These are phyloP conservation scores for Drosophila eugracilis DNA, from an alignment of 1,140 invertebrate species.

Conservation along the genomic window DNA sequence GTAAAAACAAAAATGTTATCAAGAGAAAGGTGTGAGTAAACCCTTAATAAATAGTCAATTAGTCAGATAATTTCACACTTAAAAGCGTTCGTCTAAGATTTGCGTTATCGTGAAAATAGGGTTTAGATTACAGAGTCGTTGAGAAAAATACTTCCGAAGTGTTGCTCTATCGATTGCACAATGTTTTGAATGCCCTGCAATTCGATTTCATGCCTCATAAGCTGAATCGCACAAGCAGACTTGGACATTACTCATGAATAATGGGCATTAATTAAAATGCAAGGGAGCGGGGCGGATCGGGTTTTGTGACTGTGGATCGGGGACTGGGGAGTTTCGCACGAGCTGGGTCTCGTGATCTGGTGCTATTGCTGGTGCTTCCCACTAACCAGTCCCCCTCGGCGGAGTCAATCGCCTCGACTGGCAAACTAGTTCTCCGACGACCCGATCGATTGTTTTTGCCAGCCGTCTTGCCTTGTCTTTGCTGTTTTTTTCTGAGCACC, in stretches of 20 bases:
- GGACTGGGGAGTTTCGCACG: slow-evolving; percentile 60
- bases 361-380: slow-evolving; percentile 50
- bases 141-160: background rate
- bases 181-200: slow-evolving; percentile 23
- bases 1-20: slow-evolving; percentile 4
- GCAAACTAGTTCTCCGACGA: slow-evolving; percentile 46
- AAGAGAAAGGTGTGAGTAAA: slow-evolving; percentile 34
- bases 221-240: slow-evolving; percentile 40
- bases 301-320: slow-evolving; percentile 7
- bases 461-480: slow-evolving; percentile 19
- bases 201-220: slow-evolving; percentile 46
- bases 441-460: slow-evolving; percentile 20
- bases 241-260: slow-evolving; percentile 59
- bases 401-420: slow-evolving; percentile 28
- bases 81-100: slow-evolving; percentile 4
- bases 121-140: slow-evolving; percentile 7
- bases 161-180: slow-evolving; percentile 16
- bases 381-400: slow-evolving; percentile 40
- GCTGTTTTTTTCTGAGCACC: slow-evolving; percentile 27
- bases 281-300: slow-evolving; percentile 14
- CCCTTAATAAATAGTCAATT: slow-evolving; percentile 42
- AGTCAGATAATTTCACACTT: slow-evolving; percentile 43
- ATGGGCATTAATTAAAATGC: slow-evolving; percentile 33
- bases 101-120: slow-evolving; percentile 18
- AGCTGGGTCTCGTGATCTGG: slow-evolving; percentile 71